Conservation (phyloP, 2,797 vertebrate genomes). For the Argya squamiceps region DNA sequence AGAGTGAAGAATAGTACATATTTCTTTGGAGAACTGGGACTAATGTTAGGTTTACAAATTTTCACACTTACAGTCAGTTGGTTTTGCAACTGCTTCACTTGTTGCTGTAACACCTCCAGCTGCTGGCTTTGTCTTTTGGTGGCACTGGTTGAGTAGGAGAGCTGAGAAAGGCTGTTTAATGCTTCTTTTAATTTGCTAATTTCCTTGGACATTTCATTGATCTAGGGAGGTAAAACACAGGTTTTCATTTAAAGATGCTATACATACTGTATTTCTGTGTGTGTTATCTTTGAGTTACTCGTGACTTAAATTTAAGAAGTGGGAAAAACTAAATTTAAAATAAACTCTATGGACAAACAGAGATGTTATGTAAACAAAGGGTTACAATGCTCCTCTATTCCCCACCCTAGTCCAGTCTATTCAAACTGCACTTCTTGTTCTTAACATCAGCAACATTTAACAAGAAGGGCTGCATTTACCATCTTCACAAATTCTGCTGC, state of each 20-base stretch:
- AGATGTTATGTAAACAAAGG: not conserved
- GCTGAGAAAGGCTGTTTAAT: constrained; percentile 95
- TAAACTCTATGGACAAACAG: not conserved
- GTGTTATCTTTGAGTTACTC: not conserved
- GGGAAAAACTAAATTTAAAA: not conserved
- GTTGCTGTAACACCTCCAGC: constrained; percentile 89
- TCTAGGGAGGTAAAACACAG: constrained; percentile 73
- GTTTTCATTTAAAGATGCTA: not conserved
- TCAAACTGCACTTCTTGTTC: not conserved
- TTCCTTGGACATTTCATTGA: constrained; percentile 92
- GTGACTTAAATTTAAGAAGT: not conserved
- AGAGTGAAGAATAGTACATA: rapidly evolving
- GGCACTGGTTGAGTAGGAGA: constrained; percentile 87
- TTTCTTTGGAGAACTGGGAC: not conserved
- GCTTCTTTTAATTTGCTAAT: constrained; percentile 94
- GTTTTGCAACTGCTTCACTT: constrained; percentile 93
- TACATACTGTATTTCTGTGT: not conserved
- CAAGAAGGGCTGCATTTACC: not conserved
- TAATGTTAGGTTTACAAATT: not conserved
- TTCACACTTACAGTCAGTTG: constrained; percentile 88
- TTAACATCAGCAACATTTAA: not conserved
- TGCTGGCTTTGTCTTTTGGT: constrained; percentile 91
- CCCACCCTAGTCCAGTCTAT: not conserved
- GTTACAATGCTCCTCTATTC: not conserved
- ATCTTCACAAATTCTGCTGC: not conserved